Evolutionary conservation across 1,140 invertebrate species (phyloP), one percentile per base, ranked within the genome.

Genomic region (Schlechtendalia chinensis): DNA sequence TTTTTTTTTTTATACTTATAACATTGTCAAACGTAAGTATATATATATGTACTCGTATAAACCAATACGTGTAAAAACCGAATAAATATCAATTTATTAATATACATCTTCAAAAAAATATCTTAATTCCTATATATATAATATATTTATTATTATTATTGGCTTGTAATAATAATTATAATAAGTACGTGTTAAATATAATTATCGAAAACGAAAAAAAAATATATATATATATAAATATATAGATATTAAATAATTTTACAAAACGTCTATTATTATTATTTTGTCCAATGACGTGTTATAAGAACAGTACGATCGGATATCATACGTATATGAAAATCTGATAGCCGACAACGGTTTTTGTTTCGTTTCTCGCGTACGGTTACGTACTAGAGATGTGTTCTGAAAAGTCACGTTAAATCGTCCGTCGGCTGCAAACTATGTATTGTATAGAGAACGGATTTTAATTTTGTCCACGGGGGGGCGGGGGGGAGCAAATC

Each of bases 171-270:
- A 69, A 22, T 69, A 22, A 69, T 65, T 32, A 53, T 58, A 22
- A 69, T 69, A 47, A n/a, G 27, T 39, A 69, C 19, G 12, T 47
- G 24, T 8, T 69, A 47, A 65, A 16, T 47, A 69, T 45, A 39
- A 67, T 39, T 69, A 69, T 67, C 32, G 24, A 65, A 65, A 65
- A 65, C 61, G 19, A 65, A 65, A 65, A 19, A 32, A 65, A 65
- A 45, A 45, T n/a, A n/a, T n/a, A n/a, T n/a, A n/a, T n/a, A n/a
- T n/a, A n/a, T n/a, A n/a, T n/a, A n/a, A n/a, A n/a, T n/a, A n/a
- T 10, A 10, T 5, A 45, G 39, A 32, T 14, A 10, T 65, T 29
- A 29, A 65, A 39, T 32, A 22, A 61, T 16, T 27, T 61, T 29
- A 29, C 24, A 61, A 61, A 45, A 17, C 27, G 27, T 16, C 24